Percentiles rank a stretch among this genome's conserved stretches.
Evolutionary conservation across 1,140 invertebrate genomes (phyloP).

Genomic region (Platorchestia sp.): DNA sequence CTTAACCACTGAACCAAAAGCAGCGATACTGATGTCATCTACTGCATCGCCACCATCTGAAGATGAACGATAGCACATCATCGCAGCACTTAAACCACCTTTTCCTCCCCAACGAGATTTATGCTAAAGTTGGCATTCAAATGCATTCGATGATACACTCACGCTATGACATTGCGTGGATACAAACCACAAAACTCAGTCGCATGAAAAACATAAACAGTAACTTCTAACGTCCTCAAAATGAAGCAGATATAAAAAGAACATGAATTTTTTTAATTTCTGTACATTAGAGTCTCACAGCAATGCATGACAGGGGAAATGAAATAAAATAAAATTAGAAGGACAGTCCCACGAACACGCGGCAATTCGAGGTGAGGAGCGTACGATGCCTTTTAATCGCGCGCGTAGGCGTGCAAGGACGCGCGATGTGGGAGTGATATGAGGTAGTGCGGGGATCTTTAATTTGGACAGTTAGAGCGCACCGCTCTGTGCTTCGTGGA

Average conservation of each 20-base stretch:
- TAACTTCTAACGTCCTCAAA: background rate
- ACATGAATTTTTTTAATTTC: background rate
- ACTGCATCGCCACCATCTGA: background rate
- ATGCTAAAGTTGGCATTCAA: background rate
- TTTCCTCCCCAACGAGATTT: background rate
- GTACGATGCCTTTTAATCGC: background rate
- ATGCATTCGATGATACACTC: background rate
- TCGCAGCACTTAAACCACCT: background rate
- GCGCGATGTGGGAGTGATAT: background rate
- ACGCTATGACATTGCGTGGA: background rate
- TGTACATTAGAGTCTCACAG: background rate
- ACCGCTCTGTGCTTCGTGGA: background rate
- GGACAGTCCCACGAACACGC: background rate
- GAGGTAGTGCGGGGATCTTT: background rate
- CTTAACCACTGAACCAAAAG: background rate
- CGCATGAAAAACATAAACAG: too few species aligned
- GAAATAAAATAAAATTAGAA: background rate
- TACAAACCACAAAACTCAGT: background rate
- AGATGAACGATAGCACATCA: background rate
- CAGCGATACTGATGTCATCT: background rate
- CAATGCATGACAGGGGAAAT: background rate
- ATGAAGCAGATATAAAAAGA: background rate
- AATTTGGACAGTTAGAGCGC: background rate
- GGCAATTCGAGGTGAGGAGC: slow-evolving; percentile 1
- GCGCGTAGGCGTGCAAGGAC: background rate